These are phyloP conservation scores for Fragum whitleyi DNA, from an alignment of 2,888 invertebrate species.

Conservation along the genomic window DNA sequence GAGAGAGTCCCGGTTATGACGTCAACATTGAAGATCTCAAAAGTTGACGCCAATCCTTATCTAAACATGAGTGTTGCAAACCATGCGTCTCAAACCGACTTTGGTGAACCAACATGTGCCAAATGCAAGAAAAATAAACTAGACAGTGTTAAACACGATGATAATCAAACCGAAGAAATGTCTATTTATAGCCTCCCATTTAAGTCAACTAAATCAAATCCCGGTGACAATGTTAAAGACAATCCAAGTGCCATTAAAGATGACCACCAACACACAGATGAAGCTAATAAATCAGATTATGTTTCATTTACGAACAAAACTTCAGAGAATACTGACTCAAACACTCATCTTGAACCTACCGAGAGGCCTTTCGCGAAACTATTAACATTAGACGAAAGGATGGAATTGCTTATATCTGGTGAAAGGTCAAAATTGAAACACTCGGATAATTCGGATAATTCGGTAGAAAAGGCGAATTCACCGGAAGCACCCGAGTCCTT, in stretches of 20 bases:
- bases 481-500: slow-evolving; percentile 25
- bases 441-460: slow-evolving; percentile 35
- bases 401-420: slow-evolving; percentile 59
- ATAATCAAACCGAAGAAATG: too few relatives aligned
- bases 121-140: not conserved
- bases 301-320: not conserved
- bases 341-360: slow-evolving; percentile 24
- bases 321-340: not conserved
- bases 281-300: not conserved
- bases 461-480: not conserved
- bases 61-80: not conserved
- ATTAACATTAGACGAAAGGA: slow-evolving; percentile 59
- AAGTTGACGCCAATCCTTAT: not conserved
- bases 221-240: not conserved
- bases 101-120: not conserved
- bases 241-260: not conserved
- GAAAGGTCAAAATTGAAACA: slow-evolving; percentile 47
- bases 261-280: not conserved
- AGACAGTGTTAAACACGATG: not conserved
- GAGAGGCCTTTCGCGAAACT: slow-evolving; percentile 55
- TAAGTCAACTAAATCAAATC: not conserved
- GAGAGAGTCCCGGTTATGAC: not conserved
- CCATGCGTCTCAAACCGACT: slow-evolving; percentile 3
- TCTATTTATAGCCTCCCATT: too few relatives aligned
- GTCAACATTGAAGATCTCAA: not conserved